Base-by-base conservation (phyloP, 2,113 vertebrate genomes). In the Hystrix brachyura region DNA sequence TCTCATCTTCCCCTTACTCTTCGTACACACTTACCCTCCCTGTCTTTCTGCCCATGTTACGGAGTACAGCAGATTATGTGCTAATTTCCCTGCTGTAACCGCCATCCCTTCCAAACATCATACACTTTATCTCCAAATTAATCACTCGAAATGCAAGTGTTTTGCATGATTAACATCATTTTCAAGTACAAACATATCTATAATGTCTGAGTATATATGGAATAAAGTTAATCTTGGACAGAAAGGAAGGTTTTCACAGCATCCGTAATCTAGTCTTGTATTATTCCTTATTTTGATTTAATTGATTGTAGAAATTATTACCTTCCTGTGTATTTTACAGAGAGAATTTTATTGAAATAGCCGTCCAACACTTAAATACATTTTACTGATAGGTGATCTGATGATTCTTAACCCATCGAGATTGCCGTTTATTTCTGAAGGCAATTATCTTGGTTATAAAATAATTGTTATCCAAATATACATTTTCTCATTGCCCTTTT, bases 341-440 rank as follows among this genome's bases (percentile, higher is more conserved):
- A 60, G 76, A 86, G 13, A 7, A 38, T 76, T 67, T 92, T 82
- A 71, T 34, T 81, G 12, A 91, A 81, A 25, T 67, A 55, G n/a
- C 13, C 60, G 85, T 43, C 25, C 65, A 59, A 21, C 25, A 55
- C 51, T 91, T 29, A 29, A 57, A 60, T 69, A 67, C 19, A 51
- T 84, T 90, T 18, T 38, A 55, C 5, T 76, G 46, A 71, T 87
- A 78, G 7, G 11, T 84, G 83, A 64, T 1, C n/a, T 85, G 23
- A 93, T 38, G 65, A 9, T 90, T 27, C 34, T 65, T 67, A 38
- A 43, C 12, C 1, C 27, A 32, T 25, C 11, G 32, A 32, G 64
- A 21, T 55, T 81, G 23, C 15, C 21, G 67, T 80, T 91, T 79
- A 64, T 55, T 96, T 93, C n/a, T 83, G 86, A 48, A 76, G 19